A percentile compares a stretch with the other conserved stretches of the same genome.
Evolutionary conservation across 2,113 vertebrate species (phyloP).

Genomic region (Bambusicola thoracicus): DNA sequence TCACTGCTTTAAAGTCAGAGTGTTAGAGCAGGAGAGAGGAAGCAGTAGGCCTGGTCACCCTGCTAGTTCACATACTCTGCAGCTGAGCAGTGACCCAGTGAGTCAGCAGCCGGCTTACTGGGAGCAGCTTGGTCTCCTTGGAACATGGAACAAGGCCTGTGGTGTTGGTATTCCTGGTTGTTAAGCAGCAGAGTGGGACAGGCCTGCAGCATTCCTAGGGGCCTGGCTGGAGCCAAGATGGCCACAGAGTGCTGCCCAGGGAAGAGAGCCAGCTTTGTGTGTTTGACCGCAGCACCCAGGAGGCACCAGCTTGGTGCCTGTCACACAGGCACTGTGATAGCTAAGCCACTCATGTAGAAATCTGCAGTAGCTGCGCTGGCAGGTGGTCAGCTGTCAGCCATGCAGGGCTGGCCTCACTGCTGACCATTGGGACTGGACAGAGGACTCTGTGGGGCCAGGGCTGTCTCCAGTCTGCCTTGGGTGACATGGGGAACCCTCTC

Average conservation of each 20-base stretch:
- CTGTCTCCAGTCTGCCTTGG: not conserved
- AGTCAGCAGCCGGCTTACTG: not conserved
- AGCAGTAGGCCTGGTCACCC: not conserved
- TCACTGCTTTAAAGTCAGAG: not conserved
- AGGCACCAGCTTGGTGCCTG: not conserved
- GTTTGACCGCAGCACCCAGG: not conserved
- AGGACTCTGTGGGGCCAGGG: rapidly evolving
- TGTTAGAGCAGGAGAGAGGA: not conserved
- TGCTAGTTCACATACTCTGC: not conserved
- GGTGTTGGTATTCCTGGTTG: not conserved
- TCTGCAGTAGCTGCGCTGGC: not conserved
- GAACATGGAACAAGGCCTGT: not conserved
- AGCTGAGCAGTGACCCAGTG: not conserved
- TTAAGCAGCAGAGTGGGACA: not conserved
- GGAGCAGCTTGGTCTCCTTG: rapidly evolving
- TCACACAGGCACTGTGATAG: not conserved
- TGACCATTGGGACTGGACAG: not conserved
- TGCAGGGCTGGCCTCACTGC: not conserved
- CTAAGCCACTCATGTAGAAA: not conserved
- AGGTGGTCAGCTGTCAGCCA: rapidly evolving
- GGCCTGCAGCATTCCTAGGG: not conserved
- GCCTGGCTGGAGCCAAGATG: not conserved
- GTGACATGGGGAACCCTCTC: not conserved
- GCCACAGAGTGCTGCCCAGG: rapidly evolving
- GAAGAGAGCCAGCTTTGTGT: not conserved